Conservation (phyloP, 2,113 vertebrate genomes). For the Podarcis cretensis region DNA sequence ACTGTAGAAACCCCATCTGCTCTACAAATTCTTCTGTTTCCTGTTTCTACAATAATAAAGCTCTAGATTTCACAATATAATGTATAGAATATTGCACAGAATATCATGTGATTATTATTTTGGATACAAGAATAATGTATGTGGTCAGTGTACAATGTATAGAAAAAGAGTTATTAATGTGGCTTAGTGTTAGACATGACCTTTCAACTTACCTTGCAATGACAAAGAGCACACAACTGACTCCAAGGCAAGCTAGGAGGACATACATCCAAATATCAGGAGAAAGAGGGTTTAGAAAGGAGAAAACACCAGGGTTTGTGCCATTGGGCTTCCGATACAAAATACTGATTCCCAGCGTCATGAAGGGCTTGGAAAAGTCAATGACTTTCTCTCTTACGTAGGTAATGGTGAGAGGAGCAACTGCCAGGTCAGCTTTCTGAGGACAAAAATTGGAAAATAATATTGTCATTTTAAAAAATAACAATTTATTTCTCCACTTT, state of each 20-base stretch:
- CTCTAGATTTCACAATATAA: background rate
- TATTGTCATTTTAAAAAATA: background rate
- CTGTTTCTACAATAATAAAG: background rate
- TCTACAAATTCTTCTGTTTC: background rate
- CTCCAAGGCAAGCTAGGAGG: slow-evolving; percentile 94
- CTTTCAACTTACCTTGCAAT: slow-evolving; percentile 90
- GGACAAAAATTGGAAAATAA: slow-evolving; percentile 51
- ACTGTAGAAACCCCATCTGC: slow-evolving; percentile 18
- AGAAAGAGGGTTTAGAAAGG: slow-evolving; percentile 95
- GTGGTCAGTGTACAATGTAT: background rate
- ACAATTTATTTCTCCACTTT: background rate
- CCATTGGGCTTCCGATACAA: slow-evolving; percentile 97
- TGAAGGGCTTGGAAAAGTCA: slow-evolving; percentile 98
- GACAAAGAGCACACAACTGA: slow-evolving; percentile 98
- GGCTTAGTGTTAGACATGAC: background rate
- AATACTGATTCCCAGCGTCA: slow-evolving; percentile 97
- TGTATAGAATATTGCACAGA: background rate
- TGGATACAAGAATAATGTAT: background rate
- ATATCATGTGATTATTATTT: background rate
- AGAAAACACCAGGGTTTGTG: slow-evolving; percentile 96
- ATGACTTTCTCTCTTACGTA: slow-evolving; percentile 98
- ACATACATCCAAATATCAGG: slow-evolving; percentile 99
- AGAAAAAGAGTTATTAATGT: slow-evolving; percentile 1
- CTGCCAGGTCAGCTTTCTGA: slow-evolving; percentile 96
- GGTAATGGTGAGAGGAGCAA: slow-evolving; percentile 97